Evolutionary conservation across 1,140 invertebrate genomes (phyloP).

Genomic region (Ctenoplectra terminalis): DNA sequence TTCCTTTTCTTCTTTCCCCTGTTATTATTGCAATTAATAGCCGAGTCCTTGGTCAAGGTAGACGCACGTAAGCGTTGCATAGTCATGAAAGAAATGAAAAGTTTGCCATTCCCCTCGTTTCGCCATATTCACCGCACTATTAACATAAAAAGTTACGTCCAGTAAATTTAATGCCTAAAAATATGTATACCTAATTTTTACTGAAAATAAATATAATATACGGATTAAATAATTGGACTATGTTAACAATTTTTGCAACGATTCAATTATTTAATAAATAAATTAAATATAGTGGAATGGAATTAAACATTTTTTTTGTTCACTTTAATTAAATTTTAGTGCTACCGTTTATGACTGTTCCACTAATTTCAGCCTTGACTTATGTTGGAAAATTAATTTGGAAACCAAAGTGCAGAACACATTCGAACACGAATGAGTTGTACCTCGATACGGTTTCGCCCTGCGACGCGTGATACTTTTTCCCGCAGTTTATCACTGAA

Average conservation of each 20-base stretch:
- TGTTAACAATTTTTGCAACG: too few species aligned
- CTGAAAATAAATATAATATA: background rate
- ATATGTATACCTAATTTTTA: background rate
- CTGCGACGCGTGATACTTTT: background rate
- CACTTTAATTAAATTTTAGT: too few species aligned
- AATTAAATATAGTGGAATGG: too few species aligned
- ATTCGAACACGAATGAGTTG: background rate
- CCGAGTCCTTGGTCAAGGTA: too few species aligned
- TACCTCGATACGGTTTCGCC: background rate
- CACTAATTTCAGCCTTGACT: too few species aligned
- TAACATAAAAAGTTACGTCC: background rate
- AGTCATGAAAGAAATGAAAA: background rate
- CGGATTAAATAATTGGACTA: too few species aligned
- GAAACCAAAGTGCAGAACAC: too few species aligned
- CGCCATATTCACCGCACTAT: background rate
- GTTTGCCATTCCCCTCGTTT: background rate
- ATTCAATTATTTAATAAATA: too few species aligned
- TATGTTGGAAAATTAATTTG: too few species aligned
- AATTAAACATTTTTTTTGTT: too few species aligned
- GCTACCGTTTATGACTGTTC: too few species aligned
- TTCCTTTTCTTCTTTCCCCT: conserved; percentile 40
- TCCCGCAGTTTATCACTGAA: background rate
- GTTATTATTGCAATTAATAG: conserved; percentile 32
- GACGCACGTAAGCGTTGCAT: background rate
- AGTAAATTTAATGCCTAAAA: background rate